These are phyloP conservation scores for Bombycilla garrulus DNA, from an alignment of 2,113 vertebrate genomes.

Conservation along the genomic window DNA sequence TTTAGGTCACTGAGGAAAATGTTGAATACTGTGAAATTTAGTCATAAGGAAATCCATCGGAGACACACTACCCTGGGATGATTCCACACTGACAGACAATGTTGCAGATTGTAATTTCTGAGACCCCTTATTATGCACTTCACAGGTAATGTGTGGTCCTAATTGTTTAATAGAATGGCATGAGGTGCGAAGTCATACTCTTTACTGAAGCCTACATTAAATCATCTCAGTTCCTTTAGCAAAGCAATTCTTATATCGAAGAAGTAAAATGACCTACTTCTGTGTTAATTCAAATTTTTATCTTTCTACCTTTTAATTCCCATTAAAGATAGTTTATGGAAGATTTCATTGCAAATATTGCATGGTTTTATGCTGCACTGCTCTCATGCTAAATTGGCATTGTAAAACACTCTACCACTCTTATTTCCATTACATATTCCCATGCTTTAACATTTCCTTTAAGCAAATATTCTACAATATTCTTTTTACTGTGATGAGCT, in stretches of 20 bases:
- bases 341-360: neutral
- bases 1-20: slow-evolving; percentile 14
- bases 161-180: neutral
- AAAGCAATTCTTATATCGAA: neutral
- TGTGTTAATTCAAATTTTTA: neutral
- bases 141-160: neutral
- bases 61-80: neutral
- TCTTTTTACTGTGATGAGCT: slow-evolving; percentile 11
- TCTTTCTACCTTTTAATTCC: neutral
- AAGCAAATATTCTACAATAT: neutral
- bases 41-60: neutral
- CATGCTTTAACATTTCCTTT: slow-evolving; percentile 1
- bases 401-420: neutral
- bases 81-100: neutral
- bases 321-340: neutral
- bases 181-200: neutral
- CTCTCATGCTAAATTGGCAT: neutral
- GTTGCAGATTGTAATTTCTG: neutral
- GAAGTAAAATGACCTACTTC: slow-evolving; percentile 18
- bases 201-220: neutral
- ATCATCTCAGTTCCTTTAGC: neutral
- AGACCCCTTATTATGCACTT: neutral
- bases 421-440: neutral
- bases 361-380: neutral
- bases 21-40: slow-evolving; percentile 7